Conservation (phyloP, 2,797 vertebrate genomes). For the Ceryle rudis region DNA sequence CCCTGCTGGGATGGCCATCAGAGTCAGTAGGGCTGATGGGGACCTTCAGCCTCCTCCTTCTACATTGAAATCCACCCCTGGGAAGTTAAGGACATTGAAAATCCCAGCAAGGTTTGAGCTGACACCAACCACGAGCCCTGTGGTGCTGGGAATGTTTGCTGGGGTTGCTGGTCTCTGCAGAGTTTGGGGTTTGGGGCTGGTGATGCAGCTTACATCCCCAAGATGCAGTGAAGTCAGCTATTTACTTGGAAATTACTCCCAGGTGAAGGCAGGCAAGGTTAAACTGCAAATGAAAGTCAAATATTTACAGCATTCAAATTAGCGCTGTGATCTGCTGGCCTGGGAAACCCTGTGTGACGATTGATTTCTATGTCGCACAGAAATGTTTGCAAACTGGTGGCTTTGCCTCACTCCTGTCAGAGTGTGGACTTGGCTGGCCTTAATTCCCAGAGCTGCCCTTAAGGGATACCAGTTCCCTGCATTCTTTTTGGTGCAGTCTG, state of each 20-base stretch:
- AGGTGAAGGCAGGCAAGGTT: background rate
- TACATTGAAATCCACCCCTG: background rate
- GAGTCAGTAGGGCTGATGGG: background rate
- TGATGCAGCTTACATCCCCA: background rate
- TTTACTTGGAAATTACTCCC: background rate
- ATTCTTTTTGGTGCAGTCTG: background rate
- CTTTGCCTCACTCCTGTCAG: background rate
- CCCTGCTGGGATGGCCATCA: background rate
- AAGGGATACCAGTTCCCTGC: background rate
- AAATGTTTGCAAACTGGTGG: background rate
- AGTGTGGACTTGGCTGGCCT: accelerated
- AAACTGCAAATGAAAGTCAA: conserved; percentile 17
- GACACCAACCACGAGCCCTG: accelerated
- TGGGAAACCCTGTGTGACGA: background rate
- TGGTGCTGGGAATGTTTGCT: background rate
- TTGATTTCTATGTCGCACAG: background rate
- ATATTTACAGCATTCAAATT: conserved; percentile 8
- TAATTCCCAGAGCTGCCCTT: background rate
- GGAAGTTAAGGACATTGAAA: background rate
- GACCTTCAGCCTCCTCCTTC: background rate
- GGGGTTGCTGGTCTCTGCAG: background rate
- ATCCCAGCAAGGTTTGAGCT: background rate
- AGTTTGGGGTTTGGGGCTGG: background rate
- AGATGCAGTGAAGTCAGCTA: background rate
- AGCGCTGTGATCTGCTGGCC: accelerated